phyloP scores from a whole-genome alignment of 2,113 vertebrate species.

The Collichthys lucidus region DNA sequence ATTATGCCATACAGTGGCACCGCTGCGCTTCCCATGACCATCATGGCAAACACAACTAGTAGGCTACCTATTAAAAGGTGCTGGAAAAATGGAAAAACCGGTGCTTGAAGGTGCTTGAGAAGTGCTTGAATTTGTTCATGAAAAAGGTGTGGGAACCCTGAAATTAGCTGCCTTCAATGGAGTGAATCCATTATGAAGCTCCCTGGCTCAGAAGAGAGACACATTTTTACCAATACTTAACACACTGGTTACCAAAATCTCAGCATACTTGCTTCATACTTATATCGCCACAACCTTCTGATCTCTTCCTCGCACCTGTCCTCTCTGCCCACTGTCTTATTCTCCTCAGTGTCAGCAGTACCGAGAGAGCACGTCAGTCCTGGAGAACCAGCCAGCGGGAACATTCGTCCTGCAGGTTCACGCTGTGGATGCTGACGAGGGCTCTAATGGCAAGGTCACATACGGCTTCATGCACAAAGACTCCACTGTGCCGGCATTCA shows the following conservation, averaged over 20 bases:
- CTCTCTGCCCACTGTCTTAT: background rate
- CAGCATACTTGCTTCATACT: slow-evolving; percentile 13
- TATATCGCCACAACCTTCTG: background rate
- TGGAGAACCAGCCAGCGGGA: slow-evolving; percentile 91
- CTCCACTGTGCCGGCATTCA: slow-evolving; percentile 89
- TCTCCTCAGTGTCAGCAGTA: slow-evolving; percentile 88
- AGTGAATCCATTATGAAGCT: background rate
- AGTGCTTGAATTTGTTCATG: too few species aligned
- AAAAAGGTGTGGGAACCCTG: too few species aligned
- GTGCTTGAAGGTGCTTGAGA: too few species aligned
- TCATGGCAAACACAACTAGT: too few species aligned
- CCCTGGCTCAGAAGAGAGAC: background rate
- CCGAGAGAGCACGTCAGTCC: slow-evolving; percentile 86
- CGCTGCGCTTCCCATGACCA: too few species aligned
- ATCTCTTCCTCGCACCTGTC: slow-evolving; percentile 14
- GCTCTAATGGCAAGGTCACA: slow-evolving; percentile 89
- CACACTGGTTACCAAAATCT: background rate
- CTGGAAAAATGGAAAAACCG: too few species aligned
- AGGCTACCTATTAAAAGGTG: too few species aligned
- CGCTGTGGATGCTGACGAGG: slow-evolving; percentile 90
- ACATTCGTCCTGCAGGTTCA: slow-evolving; percentile 89
- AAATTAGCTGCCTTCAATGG: background rate
- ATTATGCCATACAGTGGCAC: too few species aligned
- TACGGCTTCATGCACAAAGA: slow-evolving; percentile 93
- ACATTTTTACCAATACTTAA: background rate